Conservation (phyloP, 2,113 vertebrate genomes). For the Polypterus senegalus region DNA sequence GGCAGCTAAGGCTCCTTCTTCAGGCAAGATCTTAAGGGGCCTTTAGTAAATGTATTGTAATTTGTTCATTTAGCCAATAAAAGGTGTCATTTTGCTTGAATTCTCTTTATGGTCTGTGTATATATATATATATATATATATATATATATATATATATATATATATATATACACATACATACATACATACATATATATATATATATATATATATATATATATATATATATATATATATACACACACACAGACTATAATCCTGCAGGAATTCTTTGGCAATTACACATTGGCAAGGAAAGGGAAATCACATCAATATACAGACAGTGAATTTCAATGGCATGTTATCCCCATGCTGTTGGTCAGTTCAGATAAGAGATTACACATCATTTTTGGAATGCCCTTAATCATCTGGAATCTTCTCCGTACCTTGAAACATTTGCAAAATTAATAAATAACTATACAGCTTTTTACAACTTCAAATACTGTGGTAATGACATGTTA, state of each 20-base stretch:
- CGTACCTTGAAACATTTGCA: conserved; percentile 28
- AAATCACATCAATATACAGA: conserved; percentile 57
- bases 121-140: conserved; percentile 37
- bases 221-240: conserved; percentile 1
- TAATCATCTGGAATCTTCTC: too few relatives aligned
- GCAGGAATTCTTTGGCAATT: conserved; percentile 88
- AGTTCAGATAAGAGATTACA: neutral
- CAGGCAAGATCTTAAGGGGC: too few relatives aligned
- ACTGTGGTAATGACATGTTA: conserved; percentile 29
- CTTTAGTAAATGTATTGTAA: too few relatives aligned
- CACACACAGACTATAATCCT: conserved; percentile 53
- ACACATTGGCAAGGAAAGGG: conserved; percentile 76
- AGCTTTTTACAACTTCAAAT: conserved; percentile 50
- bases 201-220: conserved; percentile 25
- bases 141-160: too few relatives aligned
- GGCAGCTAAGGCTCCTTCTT: too few relatives aligned
- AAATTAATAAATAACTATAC: conserved; percentile 48
- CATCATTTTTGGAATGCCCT: too few relatives aligned
- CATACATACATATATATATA: conserved; percentile 32
- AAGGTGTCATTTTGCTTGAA: too few relatives aligned
- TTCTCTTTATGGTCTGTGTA: conserved; percentile 16
- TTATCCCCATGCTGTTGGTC: conserved; percentile 4
- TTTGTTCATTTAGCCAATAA: too few relatives aligned
- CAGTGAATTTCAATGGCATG: conserved; percentile 23
- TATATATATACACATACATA: conserved; percentile 11